Evolutionary conservation across 1,140 invertebrate genomes (phyloP).

Genomic region (Agraylea sexmaculata): DNA sequence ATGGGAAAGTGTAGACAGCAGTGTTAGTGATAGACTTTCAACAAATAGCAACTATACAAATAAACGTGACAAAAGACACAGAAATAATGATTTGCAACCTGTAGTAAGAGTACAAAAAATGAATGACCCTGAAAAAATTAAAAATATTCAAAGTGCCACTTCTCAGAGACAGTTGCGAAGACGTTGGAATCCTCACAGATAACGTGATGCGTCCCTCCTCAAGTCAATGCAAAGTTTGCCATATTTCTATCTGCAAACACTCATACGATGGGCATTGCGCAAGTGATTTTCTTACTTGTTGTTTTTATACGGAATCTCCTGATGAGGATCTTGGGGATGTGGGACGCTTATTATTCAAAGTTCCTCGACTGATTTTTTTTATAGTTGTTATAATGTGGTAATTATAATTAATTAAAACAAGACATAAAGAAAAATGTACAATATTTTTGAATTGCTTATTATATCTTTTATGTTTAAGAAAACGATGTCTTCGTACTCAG

Average conservation of each 20-base stretch:
- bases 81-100: constrained; percentile 31
- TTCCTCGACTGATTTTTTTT: constrained; percentile 10
- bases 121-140: constrained; percentile 22
- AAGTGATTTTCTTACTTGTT: neutral
- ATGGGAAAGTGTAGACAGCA: constrained; percentile 9
- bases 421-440: too few relatives aligned
- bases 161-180: constrained; percentile 12
- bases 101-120: constrained; percentile 36
- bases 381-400: too few relatives aligned
- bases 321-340: constrained; percentile 11
- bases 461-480: too few relatives aligned
- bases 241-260: constrained; percentile 8
- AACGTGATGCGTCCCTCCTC: constrained; percentile 22
- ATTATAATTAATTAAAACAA: too few relatives aligned
- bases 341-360: constrained; percentile 16
- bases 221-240: constrained; percentile 9
- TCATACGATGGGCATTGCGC: constrained; percentile 6
- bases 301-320: neutral
- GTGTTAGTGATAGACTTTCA: constrained; percentile 6
- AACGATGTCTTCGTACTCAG: too few relatives aligned
- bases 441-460: too few relatives aligned
- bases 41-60: neutral
- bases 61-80: constrained; percentile 21
- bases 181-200: constrained; percentile 23
- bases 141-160: constrained; percentile 26